phyloP scores from a whole-genome alignment of 2,113 vertebrate species.

The Chinchilla lanigera region DNA sequence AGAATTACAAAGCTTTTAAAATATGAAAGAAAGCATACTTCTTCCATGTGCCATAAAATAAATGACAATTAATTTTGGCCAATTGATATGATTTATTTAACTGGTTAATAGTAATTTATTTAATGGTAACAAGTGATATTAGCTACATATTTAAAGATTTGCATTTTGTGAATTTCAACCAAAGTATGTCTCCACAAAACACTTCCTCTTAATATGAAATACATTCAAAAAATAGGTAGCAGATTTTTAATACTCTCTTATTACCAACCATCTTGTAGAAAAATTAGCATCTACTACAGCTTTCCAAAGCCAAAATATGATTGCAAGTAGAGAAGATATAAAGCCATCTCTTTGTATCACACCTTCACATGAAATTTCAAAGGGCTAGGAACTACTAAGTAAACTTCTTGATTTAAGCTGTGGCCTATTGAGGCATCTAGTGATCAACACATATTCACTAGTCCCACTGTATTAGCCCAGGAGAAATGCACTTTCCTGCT shows the following conservation, averaged over 20 bases:
- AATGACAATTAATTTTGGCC: background rate
- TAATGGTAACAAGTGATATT: background rate
- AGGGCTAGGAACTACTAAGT: background rate
- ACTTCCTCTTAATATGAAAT: background rate
- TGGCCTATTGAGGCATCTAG: background rate
- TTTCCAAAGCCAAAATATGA: background rate
- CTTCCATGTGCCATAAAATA: background rate
- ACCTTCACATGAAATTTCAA: background rate
- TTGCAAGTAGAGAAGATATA: background rate
- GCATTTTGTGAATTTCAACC: background rate
- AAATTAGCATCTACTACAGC: background rate
- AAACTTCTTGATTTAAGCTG: background rate
- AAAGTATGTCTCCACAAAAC: background rate
- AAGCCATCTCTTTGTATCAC: background rate
- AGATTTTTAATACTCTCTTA: background rate
- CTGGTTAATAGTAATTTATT: background rate
- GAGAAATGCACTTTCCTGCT: background rate
- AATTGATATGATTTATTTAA: background rate
- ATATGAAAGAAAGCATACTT: background rate
- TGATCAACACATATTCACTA: background rate
- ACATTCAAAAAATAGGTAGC: background rate
- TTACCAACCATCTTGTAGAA: background rate
- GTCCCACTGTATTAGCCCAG: background rate
- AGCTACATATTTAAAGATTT: background rate
- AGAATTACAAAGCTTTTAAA: background rate